Conservation (phyloP, 2,113 vertebrate species). For the Psilopsiagon aymara region DNA sequence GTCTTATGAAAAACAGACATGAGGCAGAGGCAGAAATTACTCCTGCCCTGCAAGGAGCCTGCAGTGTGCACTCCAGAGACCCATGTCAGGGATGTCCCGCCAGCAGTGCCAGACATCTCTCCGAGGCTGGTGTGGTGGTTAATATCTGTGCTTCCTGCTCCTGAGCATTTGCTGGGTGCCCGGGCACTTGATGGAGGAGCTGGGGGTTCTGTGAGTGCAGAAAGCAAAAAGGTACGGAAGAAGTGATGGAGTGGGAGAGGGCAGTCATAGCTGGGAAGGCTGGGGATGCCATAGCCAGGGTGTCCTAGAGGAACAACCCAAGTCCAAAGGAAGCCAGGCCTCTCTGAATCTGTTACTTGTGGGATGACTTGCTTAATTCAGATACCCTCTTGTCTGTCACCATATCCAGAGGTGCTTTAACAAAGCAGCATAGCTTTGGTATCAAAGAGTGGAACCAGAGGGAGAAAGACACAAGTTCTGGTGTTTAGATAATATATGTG, state of each 20-base stretch:
- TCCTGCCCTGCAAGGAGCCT: not conserved
- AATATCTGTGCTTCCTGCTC: not conserved
- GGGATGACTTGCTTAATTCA: not conserved
- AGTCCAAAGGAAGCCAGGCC: not conserved
- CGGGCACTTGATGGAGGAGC: fast-evolving
- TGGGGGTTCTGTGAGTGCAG: not conserved
- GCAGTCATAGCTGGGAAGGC: not conserved
- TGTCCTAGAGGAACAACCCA: not conserved
- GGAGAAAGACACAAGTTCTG: not conserved
- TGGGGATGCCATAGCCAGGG: not conserved
- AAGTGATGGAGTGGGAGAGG: not conserved
- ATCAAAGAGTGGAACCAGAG: not conserved
- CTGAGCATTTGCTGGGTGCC: not conserved
- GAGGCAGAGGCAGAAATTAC: not conserved
- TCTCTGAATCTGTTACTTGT: not conserved
- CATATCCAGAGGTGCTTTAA: not conserved
- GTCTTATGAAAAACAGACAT: not conserved
- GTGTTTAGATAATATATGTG: not conserved
- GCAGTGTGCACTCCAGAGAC: not conserved
- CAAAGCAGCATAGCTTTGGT: not conserved
- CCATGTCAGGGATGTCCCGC: not conserved
- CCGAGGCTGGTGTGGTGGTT: not conserved
- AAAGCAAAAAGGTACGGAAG: fast-evolving
- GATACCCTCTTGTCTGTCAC: not conserved
- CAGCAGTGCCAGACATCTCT: not conserved